Evolutionary conservation across 2,113 vertebrate species (phyloP).

Genomic region (Gopherus flavomarginatus): DNA sequence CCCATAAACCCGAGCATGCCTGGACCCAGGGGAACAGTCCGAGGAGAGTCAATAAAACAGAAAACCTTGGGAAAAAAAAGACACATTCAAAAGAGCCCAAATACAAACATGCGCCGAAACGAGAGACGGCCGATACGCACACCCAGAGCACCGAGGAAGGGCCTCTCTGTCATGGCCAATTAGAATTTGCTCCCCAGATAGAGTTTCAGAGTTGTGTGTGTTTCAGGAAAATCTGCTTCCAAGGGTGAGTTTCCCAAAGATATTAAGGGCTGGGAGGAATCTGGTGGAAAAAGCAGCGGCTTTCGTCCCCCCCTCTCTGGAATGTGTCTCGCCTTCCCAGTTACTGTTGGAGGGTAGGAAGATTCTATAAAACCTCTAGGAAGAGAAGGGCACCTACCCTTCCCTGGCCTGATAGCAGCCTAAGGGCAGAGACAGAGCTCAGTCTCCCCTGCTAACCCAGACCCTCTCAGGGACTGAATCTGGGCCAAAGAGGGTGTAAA

Average conservation of each 20-base stretch:
- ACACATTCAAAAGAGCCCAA: accelerated
- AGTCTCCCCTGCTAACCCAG: background rate
- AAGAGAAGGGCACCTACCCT: background rate
- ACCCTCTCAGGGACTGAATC: background rate
- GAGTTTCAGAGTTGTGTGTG: background rate
- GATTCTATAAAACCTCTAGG: accelerated
- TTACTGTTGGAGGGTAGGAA: accelerated
- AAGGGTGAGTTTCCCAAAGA: background rate
- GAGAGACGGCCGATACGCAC: accelerated
- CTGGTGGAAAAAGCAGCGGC: background rate
- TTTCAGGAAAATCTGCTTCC: background rate
- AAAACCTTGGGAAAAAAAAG: background rate
- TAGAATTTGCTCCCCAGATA: background rate
- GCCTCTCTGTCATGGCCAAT: background rate
- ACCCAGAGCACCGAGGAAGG: accelerated
- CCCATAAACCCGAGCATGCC: background rate
- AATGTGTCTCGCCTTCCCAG: background rate
- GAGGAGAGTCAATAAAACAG: background rate
- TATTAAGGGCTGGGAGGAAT: too few species aligned
- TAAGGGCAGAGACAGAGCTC: accelerated
- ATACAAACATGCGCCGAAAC: background rate
- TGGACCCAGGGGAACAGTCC: accelerated
- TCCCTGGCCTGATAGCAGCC: too few species aligned
- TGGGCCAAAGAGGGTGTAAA: background rate
- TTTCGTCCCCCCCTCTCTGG: background rate